phyloP scores from a whole-genome alignment of 2,797 vertebrate species.

The Ptychobarbus kaznakovi region DNA sequence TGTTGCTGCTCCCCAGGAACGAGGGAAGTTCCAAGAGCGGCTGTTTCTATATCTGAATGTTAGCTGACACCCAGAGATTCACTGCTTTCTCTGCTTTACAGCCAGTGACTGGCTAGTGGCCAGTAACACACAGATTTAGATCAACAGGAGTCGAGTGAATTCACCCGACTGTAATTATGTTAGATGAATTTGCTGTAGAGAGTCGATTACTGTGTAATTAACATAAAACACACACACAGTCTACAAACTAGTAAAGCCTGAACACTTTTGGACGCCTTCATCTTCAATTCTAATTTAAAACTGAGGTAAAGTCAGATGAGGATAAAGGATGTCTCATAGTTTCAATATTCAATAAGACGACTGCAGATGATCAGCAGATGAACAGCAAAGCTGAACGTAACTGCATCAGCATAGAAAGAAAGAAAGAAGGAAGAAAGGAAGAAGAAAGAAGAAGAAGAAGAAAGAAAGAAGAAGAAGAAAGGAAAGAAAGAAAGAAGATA shows the following conservation, averaged over 20 bases:
- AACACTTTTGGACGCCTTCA: slow-evolving; percentile 11
- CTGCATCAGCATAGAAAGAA: neutral
- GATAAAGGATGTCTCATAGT: slow-evolving; percentile 9
- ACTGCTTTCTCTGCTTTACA: slow-evolving; percentile 59
- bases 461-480: too few relatives aligned
- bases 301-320: slow-evolving; percentile 15
- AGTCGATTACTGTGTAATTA: slow-evolving; percentile 38
- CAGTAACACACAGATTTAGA: slow-evolving; percentile 52
- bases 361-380: neutral
- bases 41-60: slow-evolving; percentile 69
- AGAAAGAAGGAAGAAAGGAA: neutral
- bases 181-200: slow-evolving; percentile 27
- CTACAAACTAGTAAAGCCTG: slow-evolving; percentile 14
- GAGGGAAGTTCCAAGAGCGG: slow-evolving; percentile 63
- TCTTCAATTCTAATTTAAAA: slow-evolving; percentile 20
- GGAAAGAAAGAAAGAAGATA: too few relatives aligned
- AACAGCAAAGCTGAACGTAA: neutral
- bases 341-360: neutral
- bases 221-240: slow-evolving; percentile 8
- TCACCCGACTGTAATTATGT: slow-evolving; percentile 48
- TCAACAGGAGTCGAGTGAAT: slow-evolving; percentile 38
- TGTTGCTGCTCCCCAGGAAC: slow-evolving; percentile 62
- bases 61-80: slow-evolving; percentile 73
- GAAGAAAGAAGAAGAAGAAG: too few relatives aligned
- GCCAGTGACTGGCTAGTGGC: slow-evolving; percentile 58